These are phyloP conservation scores for Dione juno DNA, from an alignment of 2,888 invertebrate genomes.

Conservation along the genomic window DNA sequence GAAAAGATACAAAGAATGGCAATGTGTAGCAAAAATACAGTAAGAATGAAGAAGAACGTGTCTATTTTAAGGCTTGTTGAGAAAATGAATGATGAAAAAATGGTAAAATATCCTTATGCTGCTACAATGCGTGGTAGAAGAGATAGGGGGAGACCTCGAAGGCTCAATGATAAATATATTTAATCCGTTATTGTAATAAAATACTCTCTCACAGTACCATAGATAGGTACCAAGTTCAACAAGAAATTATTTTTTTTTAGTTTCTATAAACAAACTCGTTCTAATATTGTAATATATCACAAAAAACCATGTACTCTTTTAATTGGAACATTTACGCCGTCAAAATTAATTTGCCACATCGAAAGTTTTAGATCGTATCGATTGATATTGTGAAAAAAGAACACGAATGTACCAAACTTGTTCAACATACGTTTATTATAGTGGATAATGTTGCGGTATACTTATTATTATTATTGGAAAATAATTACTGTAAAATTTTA, in stretches of 20 bases:
- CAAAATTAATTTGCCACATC: conserved; percentile 14
- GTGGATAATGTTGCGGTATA: conserved; percentile 4
- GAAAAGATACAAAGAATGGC: no score
- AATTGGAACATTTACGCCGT: conserved; percentile 14
- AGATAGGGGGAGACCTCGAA: no score
- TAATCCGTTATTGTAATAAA: no score
- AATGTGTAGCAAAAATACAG: no score
- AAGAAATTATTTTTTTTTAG: not conserved
- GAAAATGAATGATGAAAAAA: no score
- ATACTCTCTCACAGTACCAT: no score
- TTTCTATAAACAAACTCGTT: not conserved
- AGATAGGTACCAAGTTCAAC: no score
- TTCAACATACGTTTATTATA: conserved; percentile 9
- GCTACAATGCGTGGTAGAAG: no score
- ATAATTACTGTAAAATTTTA: not conserved
- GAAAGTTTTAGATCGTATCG: conserved; percentile 5
- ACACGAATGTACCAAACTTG: not conserved
- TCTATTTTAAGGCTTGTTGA: no score
- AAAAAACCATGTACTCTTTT: conserved; percentile 7
- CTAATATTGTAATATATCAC: conserved; percentile 8
- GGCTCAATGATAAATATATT: no score
- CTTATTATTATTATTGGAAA: not conserved
- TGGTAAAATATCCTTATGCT: no score
- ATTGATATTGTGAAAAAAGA: conserved; percentile 4
- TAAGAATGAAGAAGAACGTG: no score